Evolutionary conservation across 2,113 vertebrate species (phyloP).

Genomic region (Barnardius zonarius): DNA sequence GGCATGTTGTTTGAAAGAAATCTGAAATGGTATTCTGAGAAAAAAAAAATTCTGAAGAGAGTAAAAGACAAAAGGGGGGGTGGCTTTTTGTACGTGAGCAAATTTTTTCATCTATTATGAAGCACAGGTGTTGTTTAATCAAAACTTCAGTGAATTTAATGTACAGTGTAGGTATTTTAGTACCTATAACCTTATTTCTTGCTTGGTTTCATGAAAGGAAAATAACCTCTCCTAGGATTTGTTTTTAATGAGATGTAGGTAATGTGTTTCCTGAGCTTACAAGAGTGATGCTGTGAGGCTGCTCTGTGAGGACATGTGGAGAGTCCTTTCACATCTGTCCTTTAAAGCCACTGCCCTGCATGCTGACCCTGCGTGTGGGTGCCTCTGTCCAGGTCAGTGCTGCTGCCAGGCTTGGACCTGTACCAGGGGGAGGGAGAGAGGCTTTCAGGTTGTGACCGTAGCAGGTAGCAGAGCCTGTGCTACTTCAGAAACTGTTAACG

Average conservation of each 20-base stretch:
- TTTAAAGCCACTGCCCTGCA: background rate
- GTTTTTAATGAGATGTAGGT: constrained; percentile 35
- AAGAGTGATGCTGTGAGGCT: background rate
- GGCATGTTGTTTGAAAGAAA: background rate
- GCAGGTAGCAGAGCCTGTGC: accelerated
- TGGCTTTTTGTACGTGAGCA: background rate
- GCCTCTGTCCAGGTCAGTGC: background rate
- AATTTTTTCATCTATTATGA: background rate
- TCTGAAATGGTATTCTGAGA: background rate
- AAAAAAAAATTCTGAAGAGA: background rate
- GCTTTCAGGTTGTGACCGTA: background rate
- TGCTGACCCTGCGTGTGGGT: background rate
- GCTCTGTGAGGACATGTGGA: background rate
- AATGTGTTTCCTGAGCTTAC: background rate
- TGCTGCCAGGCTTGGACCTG: background rate
- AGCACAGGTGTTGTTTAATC: constrained; percentile 29
- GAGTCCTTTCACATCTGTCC: background rate
- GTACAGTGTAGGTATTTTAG: constrained; percentile 28
- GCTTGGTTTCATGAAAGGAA: constrained; percentile 39
- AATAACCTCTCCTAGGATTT: constrained; percentile 34
- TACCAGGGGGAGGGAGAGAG: too few species aligned
- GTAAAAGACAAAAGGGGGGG: background rate
- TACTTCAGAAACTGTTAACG: background rate
- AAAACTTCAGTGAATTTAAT: constrained; percentile 47
- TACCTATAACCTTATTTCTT: constrained; percentile 52